Conservation (phyloP, 1,140 invertebrate genomes). For the Hormaphis cornu region DNA sequence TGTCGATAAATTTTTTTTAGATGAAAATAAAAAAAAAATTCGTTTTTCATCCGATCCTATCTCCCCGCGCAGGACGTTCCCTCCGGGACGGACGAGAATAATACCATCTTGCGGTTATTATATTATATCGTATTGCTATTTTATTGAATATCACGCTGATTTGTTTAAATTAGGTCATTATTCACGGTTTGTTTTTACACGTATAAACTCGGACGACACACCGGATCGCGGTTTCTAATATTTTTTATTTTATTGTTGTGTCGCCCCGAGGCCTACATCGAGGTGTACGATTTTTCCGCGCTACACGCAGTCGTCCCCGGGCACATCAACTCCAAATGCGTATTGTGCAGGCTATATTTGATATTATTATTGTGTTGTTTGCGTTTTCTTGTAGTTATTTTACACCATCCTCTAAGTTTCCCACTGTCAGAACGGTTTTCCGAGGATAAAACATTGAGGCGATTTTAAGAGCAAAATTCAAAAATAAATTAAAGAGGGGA, state of each 20-base stretch:
- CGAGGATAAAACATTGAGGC: too few relatives aligned
- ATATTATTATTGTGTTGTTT: neutral
- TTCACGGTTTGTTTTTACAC: constrained; percentile 29
- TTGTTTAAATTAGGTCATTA: constrained; percentile 29
- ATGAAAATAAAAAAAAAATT: too few relatives aligned
- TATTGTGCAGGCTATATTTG: too few relatives aligned
- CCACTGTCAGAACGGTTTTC: too few relatives aligned
- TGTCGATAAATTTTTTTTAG: too few relatives aligned
- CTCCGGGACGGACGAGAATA: neutral
- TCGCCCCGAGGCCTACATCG: neutral
- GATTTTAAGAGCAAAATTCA: too few relatives aligned
- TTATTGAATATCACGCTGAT: constrained; percentile 31
- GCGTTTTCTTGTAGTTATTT: too few relatives aligned
- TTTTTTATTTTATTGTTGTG: neutral
- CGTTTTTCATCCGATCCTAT: neutral
- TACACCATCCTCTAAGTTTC: too few relatives aligned
- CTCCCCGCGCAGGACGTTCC: neutral
- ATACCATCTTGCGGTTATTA: constrained; percentile 3
- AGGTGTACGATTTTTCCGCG: neutral
- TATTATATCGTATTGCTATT: neutral
- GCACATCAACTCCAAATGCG: too few relatives aligned
- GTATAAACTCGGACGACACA: constrained; percentile 12
- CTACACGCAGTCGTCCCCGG: neutral
- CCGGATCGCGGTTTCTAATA: neutral
- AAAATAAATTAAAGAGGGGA: too few relatives aligned